A percentile compares a stretch with the other conserved stretches of the same genome.
Conservation (phyloP, 2,888 invertebrate genomes). For the Amphipyra tragopoginis region DNA sequence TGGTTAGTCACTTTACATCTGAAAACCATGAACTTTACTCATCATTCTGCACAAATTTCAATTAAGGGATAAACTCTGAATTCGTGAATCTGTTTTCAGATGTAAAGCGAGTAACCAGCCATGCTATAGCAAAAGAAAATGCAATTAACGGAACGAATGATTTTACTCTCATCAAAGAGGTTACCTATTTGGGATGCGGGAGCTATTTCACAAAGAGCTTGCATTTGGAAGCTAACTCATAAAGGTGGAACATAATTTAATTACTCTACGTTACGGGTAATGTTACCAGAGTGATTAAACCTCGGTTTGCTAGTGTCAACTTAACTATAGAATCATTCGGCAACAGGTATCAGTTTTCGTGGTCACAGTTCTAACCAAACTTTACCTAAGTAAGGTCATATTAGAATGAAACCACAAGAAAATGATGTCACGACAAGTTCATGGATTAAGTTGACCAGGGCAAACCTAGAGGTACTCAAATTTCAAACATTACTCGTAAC, state of each 20-base stretch:
- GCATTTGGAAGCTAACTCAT: conserved; percentile 2
- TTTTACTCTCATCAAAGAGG: conserved; percentile 14
- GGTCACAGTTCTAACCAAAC: conserved; percentile 3
- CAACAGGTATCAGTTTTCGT: neutral
- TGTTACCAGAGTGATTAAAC: conserved; percentile 9
- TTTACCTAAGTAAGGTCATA: neutral
- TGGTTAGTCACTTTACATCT: too few relatives aligned
- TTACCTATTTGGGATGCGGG: conserved; percentile 13
- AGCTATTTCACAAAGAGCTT: conserved; percentile 15
- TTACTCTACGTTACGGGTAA: neutral
- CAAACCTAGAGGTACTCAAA: neutral
- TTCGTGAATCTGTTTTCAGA: too few relatives aligned
- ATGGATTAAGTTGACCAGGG: too few relatives aligned
- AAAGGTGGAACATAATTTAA: conserved; percentile 16
- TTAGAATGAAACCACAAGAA: conserved; percentile 9
- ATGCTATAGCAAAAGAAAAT: conserved; percentile 39
- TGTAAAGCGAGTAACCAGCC: too few relatives aligned
- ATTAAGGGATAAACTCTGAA: too few relatives aligned
- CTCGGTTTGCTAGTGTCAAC: neutral
- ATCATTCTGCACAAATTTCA: too few relatives aligned
- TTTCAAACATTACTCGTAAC: neutral
- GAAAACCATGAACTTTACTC: too few relatives aligned
- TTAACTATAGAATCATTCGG: neutral
- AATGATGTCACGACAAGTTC: conserved; percentile 2
- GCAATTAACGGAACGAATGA: conserved; percentile 36